These are phyloP conservation scores for Listronotus bonariensis DNA, from an alignment of 1,140 invertebrate genomes.

Conservation along the genomic window DNA sequence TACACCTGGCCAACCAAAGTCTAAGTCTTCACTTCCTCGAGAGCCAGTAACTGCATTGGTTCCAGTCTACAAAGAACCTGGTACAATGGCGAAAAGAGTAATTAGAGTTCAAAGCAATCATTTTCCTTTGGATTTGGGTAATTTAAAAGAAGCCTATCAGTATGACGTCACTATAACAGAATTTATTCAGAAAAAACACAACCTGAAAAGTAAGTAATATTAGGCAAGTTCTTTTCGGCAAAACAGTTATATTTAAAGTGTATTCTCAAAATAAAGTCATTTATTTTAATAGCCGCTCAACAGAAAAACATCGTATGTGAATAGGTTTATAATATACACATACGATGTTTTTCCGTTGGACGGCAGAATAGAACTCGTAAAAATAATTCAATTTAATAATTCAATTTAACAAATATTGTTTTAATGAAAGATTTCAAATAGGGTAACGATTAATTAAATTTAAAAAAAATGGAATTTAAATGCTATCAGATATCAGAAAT, in stretches of 20 bases:
- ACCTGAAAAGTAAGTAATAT: conserved; percentile 50
- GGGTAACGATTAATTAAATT: too few species aligned
- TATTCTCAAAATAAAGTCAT: too few species aligned
- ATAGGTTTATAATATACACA: too few species aligned
- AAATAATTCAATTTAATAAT: not conserved
- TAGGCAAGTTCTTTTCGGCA: too few species aligned
- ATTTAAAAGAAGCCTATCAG: conserved; percentile 55
- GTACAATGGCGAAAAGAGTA: conserved; percentile 46
- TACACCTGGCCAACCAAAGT: not conserved
- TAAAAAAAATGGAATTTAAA: too few species aligned
- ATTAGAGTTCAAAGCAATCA: conserved; percentile 58
- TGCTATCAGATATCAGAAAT: too few species aligned
- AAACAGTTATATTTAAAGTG: not conserved
- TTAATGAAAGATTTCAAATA: too few species aligned
- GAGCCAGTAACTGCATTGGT: not conserved
- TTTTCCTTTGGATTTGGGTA: conserved; percentile 58
- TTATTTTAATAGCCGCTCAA: too few species aligned
- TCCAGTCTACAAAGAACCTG: not conserved
- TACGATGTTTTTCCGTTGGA: too few species aligned
- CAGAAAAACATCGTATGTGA: too few species aligned
- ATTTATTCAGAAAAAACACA: conserved; percentile 53
- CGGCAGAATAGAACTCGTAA: too few species aligned
- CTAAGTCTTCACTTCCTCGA: not conserved
- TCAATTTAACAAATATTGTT: too few species aligned
- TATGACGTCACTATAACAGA: conserved; percentile 58